Evolutionary conservation across 2,888 invertebrate species (phyloP), one percentile per base, ranked within the genome.

Genomic region (Poecilobothrus nobilitatus): DNA sequence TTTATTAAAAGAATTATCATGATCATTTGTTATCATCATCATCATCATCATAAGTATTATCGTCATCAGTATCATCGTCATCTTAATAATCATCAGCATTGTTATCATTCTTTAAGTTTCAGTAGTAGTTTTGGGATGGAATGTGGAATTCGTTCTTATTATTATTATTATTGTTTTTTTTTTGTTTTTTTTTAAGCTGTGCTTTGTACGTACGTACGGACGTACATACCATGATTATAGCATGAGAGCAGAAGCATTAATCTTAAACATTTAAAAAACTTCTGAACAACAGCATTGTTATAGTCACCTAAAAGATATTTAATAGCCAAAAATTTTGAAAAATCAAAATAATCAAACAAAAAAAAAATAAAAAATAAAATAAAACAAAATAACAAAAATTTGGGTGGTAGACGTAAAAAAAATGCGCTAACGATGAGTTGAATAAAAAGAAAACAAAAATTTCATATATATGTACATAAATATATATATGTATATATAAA

Each of bases 241-340:
- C 27, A 27, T 27, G 27, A 27, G 27, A 53, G 15, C 53, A n/a
- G 15, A 18, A n/a, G 53, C 53, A 53, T 53, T 53, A 53, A 53
- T 53, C 53, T 53, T 53, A 53, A 53, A 53, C 9, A 53, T 18
- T 53, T 53, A 6, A 53, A 53, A 53, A 53, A 53, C 53, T 53
- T 53, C 53, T 53, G 53, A 53, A 53, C 53, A 53, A 53, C 53
- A 53, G 18, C 53, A 53, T 53, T 53, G 53, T 53, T 53, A 53
- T 53, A 18, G 53, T 53, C 53, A 53, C 53, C 53, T 53, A 15
- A 53, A 53, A 53, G 53, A 53, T 53, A 53, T 53, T 53, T 53
- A 53, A 53, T 53, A 53, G 53, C 53, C 53, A 53, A 53, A 53
- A 53, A 18, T 53, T 53, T 18, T 15, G 1, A n/a, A 53, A 53